These are phyloP conservation scores for Limnephilus marmoratus DNA, from an alignment of 2,888 invertebrate species.

Conservation along the genomic window DNA sequence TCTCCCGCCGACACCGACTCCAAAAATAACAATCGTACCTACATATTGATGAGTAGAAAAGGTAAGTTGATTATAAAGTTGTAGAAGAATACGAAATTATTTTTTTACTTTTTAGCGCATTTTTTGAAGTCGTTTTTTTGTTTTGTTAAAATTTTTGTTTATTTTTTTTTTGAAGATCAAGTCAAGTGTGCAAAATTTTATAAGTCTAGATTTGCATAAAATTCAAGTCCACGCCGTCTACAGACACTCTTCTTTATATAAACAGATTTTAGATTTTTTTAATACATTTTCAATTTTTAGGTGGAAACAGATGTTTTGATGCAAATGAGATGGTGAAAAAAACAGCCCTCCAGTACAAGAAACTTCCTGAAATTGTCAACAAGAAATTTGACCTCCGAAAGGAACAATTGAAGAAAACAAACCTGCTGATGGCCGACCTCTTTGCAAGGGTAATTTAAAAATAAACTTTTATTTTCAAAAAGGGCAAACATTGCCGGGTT, in stretches of 20 bases:
- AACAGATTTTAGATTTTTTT: not conserved
- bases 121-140: too few relatives aligned
- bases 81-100: too few relatives aligned
- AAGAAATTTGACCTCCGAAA: constrained; percentile 80
- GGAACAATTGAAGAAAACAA: constrained; percentile 81
- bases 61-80: too few relatives aligned
- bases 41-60: too few relatives aligned
- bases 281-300: not conserved
- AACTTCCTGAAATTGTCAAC: constrained; percentile 84
- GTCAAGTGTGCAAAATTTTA: too few relatives aligned
- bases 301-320: constrained; percentile 54
- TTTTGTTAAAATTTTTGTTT: too few relatives aligned
- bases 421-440: constrained; percentile 85
- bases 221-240: too few relatives aligned
- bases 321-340: constrained; percentile 58
- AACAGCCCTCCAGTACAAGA: constrained; percentile 74
- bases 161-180: too few relatives aligned
- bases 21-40: too few relatives aligned
- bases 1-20: too few relatives aligned
- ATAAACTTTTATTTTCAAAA: not conserved
- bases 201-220: too few relatives aligned
- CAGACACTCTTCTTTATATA: not conserved
- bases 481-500: not conserved
- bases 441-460: constrained; percentile 82
- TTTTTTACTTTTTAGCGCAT: too few relatives aligned